phyloP scores from a whole-genome alignment of 2,113 vertebrate genomes.

The Numida meleagris region DNA sequence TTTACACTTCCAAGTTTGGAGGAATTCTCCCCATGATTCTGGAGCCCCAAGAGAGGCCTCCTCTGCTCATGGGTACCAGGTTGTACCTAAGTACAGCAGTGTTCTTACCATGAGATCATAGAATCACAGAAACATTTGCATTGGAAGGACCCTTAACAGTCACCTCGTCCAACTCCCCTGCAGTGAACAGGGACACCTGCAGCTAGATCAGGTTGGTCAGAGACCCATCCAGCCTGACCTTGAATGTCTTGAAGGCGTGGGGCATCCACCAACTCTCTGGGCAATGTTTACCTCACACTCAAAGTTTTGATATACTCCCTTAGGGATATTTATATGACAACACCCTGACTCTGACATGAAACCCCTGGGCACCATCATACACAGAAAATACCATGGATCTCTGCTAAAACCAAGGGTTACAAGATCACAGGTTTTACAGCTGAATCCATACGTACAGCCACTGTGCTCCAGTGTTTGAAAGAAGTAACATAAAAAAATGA shows the following conservation, averaged over 20 bases:
- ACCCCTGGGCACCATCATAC: background rate
- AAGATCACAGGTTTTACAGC: accelerated
- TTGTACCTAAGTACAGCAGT: background rate
- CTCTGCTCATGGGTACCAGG: accelerated
- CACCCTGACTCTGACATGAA: accelerated
- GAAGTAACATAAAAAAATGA: background rate
- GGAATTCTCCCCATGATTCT: accelerated
- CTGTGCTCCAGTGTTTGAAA: accelerated
- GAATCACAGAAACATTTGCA: too few species aligned
- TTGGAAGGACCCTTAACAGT: too few species aligned
- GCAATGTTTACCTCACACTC: background rate
- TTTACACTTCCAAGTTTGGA: background rate
- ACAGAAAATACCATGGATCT: accelerated
- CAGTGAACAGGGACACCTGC: too few species aligned
- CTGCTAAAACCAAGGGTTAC: background rate
- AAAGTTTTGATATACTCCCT: background rate
- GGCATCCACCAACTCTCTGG: too few species aligned
- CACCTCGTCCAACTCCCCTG: too few species aligned
- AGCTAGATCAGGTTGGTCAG: too few species aligned
- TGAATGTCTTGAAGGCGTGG: too few species aligned
- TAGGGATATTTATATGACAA: background rate
- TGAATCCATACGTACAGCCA: background rate
- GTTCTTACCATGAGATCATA: too few species aligned
- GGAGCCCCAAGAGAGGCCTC: background rate
- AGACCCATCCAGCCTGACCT: too few species aligned